Conservation (phyloP, 2,888 invertebrate genomes). For the Anodontia alba region DNA sequence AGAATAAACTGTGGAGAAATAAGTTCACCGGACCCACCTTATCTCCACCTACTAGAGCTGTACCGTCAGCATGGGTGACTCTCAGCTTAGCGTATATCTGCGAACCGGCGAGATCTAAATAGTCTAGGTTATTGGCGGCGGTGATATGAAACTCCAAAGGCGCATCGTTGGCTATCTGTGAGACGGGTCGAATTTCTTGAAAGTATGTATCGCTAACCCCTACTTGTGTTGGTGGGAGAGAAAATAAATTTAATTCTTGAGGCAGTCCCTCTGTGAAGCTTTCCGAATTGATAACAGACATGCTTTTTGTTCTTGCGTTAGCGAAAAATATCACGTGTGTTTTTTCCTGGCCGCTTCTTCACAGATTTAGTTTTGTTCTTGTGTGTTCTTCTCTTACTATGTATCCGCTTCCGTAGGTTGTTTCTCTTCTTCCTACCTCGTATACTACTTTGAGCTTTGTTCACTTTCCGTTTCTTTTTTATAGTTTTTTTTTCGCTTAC, state of each 20-base stretch:
- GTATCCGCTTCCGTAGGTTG: not conserved
- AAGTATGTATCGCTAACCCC: not conserved
- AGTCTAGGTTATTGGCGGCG: not conserved
- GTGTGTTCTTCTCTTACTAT: not conserved
- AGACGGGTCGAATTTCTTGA: conserved; percentile 15
- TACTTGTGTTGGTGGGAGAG: not conserved
- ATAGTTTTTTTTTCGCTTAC: not conserved
- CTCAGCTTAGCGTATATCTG: conserved; percentile 7
- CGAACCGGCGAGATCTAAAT: not conserved
- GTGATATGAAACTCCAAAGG: conserved; percentile 7
- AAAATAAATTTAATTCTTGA: not conserved
- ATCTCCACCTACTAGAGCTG: not conserved
- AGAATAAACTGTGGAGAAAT: not conserved
- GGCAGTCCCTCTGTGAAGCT: not conserved
- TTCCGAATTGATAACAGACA: not conserved
- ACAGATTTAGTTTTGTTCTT: not conserved
- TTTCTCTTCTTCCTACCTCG: not conserved
- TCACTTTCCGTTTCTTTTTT: not conserved
- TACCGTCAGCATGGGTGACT: not conserved
- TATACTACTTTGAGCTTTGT: not conserved
- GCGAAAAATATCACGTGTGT: not conserved
- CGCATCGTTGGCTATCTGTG: not conserved
- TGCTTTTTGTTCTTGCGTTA: not conserved
- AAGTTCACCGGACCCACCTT: conserved; percentile 13
- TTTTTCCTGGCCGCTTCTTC: not conserved